These are phyloP conservation scores for Micronycteris hirsuta DNA, from an alignment of 2,113 vertebrate species.

Conservation along the genomic window DNA sequence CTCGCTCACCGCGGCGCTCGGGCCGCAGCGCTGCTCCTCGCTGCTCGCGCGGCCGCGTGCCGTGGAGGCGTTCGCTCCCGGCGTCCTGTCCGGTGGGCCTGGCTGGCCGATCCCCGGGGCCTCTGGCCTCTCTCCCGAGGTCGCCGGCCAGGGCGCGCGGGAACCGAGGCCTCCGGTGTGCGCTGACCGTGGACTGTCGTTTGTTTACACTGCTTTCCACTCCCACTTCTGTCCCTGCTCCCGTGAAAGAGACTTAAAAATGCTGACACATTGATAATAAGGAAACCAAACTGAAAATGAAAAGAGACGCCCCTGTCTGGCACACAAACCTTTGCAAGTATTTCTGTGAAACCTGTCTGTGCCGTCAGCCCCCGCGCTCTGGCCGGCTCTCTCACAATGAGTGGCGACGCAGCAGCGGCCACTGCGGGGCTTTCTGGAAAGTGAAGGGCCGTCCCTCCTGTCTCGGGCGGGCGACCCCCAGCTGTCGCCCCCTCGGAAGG, in stretches of 20 bases:
- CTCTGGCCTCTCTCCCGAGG: not conserved
- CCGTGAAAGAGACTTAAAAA: not conserved
- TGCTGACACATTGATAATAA: not conserved
- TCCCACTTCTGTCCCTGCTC: not conserved
- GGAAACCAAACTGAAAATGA: not conserved
- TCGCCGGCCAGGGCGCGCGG: rapidly evolving
- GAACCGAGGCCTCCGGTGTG: not conserved
- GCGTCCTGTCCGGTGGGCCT: not conserved
- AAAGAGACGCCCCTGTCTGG: not conserved
- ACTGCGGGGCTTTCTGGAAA: not conserved
- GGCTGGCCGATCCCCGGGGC: not conserved
- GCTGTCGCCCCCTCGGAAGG: not conserved
- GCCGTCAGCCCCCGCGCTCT: not conserved
- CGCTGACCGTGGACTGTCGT: not conserved
- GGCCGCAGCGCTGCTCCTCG: not conserved
- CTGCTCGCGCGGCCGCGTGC: not conserved
- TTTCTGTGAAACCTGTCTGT: slow-evolving; percentile 27
- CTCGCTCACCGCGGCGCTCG: not conserved
- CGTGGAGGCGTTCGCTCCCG: not conserved
- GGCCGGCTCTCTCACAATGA: not conserved
- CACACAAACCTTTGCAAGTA: not conserved
- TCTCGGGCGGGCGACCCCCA: not conserved
- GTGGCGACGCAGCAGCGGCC: not conserved
- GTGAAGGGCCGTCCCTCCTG: not conserved
- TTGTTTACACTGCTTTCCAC: slow-evolving; percentile 10